Evolutionary conservation across 2,113 vertebrate genomes (phyloP).

Genomic region (Pelobates fuscus): DNA sequence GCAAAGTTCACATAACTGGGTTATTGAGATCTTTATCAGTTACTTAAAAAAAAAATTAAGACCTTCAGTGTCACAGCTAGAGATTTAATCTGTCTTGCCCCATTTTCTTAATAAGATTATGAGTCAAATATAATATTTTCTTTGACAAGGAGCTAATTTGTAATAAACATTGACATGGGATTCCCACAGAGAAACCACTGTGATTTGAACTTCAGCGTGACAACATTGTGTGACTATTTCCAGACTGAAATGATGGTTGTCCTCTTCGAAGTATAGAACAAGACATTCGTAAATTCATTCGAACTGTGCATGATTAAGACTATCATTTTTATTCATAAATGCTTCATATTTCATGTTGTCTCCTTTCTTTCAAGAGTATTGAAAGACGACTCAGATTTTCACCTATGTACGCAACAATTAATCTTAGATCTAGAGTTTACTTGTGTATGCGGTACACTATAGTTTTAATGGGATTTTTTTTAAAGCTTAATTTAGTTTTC

Average conservation of each 20-base stretch:
- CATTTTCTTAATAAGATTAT: slow-evolving; percentile 50
- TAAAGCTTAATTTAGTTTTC: background rate
- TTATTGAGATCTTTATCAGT: slow-evolving; percentile 39
- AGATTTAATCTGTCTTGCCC: slow-evolving; percentile 45
- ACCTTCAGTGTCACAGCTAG: slow-evolving; percentile 34
- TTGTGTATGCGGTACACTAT: background rate
- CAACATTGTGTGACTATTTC: slow-evolving; percentile 47
- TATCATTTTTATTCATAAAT: slow-evolving; percentile 44
- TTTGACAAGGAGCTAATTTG: slow-evolving; percentile 51
- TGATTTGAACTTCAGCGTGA: slow-evolving; percentile 39
- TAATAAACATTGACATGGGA: slow-evolving; percentile 49
- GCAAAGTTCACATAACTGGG: slow-evolving; percentile 24
- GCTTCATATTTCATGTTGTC: slow-evolving; percentile 13
- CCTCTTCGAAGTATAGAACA: slow-evolving; percentile 22
- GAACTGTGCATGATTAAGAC: slow-evolving; percentile 39
- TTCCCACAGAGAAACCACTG: slow-evolving; percentile 51
- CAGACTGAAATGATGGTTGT: slow-evolving; percentile 43
- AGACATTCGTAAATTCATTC: slow-evolving; percentile 32
- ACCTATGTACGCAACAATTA: background rate
- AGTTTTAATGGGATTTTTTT: background rate
- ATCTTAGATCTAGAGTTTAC: background rate
- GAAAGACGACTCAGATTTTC: background rate
- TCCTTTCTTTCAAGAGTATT: slow-evolving; percentile 5
- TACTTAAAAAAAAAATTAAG: background rate
- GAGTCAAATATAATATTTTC: slow-evolving; percentile 47